Base-by-base conservation (phyloP, 2,113 vertebrate species). In the Heterotis niloticus region DNA sequence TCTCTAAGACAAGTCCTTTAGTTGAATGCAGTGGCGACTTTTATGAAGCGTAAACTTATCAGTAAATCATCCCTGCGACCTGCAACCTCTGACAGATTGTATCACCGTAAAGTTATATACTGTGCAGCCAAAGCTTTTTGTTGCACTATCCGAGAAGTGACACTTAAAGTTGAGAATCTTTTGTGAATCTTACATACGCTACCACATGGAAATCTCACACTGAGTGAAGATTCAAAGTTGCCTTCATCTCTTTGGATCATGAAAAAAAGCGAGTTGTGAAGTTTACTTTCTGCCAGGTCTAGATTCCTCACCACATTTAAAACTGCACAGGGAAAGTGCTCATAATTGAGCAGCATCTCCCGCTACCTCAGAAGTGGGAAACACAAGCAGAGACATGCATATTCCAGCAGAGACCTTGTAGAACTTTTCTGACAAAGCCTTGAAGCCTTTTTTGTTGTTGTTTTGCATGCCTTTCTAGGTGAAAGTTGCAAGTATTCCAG, bases 291-390 rank as follows among this genome's bases (percentile, higher is more conserved):
- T 44, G 95, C 93, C 90, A 85, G 87, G 70, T 89, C 91, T 91
- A 93, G 95, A 90, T 94, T 90, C 90, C 92, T 92, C 83, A 91
- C 89, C 88, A 88, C 88, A 90, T 92, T 93, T 94, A 93, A 95
- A 94, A 95, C 88, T 79, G 80, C 69, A 80, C 84, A 85, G 89
- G 91, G 88, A 91, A 92, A 91, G 83, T 88, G 88, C 83, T 93
- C 91, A 89, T 87, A 88, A 87, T 88, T 85, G 84, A 88, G 88
- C 86, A 84, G 82, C 90, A 78, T 82, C 82, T 82, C 85, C 82
- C 85, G 85, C 79, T 79, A 78, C 79, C 87, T 93, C 90, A 92
- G 89, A 93, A 93, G 91, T 93, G 89, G 88, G 92, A 94, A 93
- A 90, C 86, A 83, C 89, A 91, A 94, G 93, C 91, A 87, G 88